Evolutionary conservation across 2,797 vertebrate species (phyloP), one percentile per base, ranked within the genome.

Genomic region (Cryptoprocta ferox): DNA sequence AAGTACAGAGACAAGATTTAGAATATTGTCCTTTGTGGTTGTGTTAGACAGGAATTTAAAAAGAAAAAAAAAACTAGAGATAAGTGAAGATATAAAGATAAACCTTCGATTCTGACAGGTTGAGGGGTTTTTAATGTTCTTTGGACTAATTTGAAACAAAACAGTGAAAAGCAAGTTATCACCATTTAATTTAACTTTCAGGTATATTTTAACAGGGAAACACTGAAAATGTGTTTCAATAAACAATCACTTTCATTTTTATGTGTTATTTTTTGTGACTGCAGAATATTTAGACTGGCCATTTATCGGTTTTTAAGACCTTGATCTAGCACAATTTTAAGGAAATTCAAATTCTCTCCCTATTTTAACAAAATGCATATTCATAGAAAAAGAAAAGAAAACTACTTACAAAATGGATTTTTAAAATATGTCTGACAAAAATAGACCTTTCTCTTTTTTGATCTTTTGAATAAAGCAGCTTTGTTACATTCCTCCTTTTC

Each of bases 311-410:
- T 70, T 91, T 88, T 35, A 76, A 94, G 30, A 30, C 5, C 16
- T 86, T 56, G 11, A 68, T 80, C 12, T 76, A 45, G 11, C 5
- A 48, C 8, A 65, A n/a, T 80, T 91, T 93, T 70, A 32, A 63
- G 68, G 28, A 80, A 91, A 85, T 76, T 87, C 14, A 68, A 83
- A n/a, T 68, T 71, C 0, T 32, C 32, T 89, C 13, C 42, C 37
- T 91, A 19, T 82, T 30, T 73, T 89, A 95, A 53, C 48, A 94
- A 81, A 42, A 85, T 45, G 30, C 15, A 39, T 84, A 94, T 68
- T 88, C 53, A 93, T 21, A 79, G 70, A 76, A 83, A 79, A 96
- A 81, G 4, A 37, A 83, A 35, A 63, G 65, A 5, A 15, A 86
- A 42, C 8, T 42, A 66, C 70, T 35, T 73, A 78, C 4, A 50